Base-by-base conservation (phyloP, 2,888 invertebrate genomes). In the Drosophila nigritarsus region DNA sequence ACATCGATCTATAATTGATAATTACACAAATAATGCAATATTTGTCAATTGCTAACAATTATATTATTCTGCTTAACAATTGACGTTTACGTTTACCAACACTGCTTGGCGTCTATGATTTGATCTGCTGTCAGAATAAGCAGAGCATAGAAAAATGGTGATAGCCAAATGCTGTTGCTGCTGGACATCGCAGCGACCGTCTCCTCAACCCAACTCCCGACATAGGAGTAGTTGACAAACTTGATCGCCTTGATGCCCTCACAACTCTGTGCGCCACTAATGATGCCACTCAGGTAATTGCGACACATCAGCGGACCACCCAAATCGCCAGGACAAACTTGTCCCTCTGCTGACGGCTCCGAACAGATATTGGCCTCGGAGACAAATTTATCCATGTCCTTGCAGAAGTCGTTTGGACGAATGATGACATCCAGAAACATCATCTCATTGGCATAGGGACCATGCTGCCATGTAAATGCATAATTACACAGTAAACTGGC, bases 241-340 rank as follows among this genome's bases (percentile, higher is more conserved):
- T 80, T 83, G 5, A 85, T 56, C 5, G 71, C 20, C 2, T 20
- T 45, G 7, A 54, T 20, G 11, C 74, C 73, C 13, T 69, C 36
- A 15, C 88, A 85, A 8, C 30, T 40, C 42, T 64, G 15, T 1
- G 56, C 36, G 9, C 88, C 85, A 1, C 73, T 73, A 55, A 86
- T 72, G 38, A 85, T 53, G 3, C 85, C 85, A 4, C 45, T 59
- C 34, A 85, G 49, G 2, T 13, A 27, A 0, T 56, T 71, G 0
- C 27, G 0, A 27, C 85, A 85, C 2, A 88, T 38, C 1, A 85
- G 32, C 1, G 85, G 85, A 1, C 83, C 83, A 7, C 85, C 85
- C 75, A 88, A 42, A 58, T 85, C 85, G 1, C 85, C 85, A 8
- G 86, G 63, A 50, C 85, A 85, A 2, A 73, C 5, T 15, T 60